These are phyloP conservation scores for Actinia tenebrosa DNA, from an alignment of 64 coral and sea anemone genomes.

Conservation along the genomic window DNA sequence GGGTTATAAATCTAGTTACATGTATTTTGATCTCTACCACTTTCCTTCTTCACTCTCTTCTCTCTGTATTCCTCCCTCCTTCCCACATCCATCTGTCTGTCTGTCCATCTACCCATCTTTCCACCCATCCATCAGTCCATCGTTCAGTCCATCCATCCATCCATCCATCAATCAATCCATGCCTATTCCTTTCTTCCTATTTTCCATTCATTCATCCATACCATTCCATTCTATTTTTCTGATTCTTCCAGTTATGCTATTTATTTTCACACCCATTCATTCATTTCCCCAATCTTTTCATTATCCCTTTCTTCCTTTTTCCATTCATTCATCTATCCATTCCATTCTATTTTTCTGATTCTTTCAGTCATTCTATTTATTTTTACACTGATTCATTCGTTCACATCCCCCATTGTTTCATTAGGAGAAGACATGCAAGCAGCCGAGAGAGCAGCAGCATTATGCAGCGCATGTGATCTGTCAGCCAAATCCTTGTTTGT, in stretches of 20 bases:
- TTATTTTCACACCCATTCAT: neutral
- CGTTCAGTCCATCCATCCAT: neutral
- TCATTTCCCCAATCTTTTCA: neutral
- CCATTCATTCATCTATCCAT: neutral
- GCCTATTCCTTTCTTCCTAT: neutral
- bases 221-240: neutral
- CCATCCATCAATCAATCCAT: neutral
- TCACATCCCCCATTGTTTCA: neutral
- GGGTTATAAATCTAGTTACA: no score
- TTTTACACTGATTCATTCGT: neutral
- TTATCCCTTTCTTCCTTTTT: neutral
- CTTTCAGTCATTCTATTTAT: neutral
- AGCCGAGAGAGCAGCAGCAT: slow-evolving; percentile 81
- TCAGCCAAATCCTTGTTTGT: slow-evolving; percentile 98
- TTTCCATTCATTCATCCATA: neutral
- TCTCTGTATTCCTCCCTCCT: neutral
- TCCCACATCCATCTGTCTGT: no score
- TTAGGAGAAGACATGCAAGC: slow-evolving; percentile 95
- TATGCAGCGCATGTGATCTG: slow-evolving; percentile 98
- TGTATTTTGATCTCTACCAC: no score
- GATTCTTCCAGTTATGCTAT: slow-evolving; percentile 1
- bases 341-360: neutral
- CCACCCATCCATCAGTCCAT: no score
- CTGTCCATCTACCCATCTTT: no score
- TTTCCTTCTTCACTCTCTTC: no score